phyloP scores from a whole-genome alignment of 2,888 invertebrate species.

The Caenorhabditis sp. region DNA sequence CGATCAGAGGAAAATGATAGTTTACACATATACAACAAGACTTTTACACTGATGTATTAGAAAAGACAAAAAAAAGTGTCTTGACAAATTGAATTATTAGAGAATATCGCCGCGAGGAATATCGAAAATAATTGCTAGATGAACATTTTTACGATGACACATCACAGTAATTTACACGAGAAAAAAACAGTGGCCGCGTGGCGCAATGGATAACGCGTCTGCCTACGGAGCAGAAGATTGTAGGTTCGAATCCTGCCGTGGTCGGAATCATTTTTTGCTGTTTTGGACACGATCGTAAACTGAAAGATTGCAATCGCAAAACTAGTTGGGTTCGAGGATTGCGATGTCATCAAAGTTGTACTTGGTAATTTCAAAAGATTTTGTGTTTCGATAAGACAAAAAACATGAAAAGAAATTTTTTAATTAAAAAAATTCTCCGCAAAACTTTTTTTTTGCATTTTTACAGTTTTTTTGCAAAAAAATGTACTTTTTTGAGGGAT shows the following conservation, averaged over 20 bases:
- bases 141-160: neutral
- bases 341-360: neutral
- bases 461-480: too few species aligned
- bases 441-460: neutral
- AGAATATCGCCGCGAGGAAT: neutral
- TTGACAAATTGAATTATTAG: neutral
- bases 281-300: neutral
- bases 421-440: neutral
- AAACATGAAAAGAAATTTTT: neutral
- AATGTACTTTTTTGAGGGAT: too few species aligned
- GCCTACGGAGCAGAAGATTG: slow-evolving; percentile 72
- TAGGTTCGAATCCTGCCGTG: slow-evolving; percentile 70
- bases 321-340: neutral
- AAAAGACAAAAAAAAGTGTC: neutral
- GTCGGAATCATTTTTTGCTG: slow-evolving; percentile 29
- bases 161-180: neutral
- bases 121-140: neutral
- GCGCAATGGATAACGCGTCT: slow-evolving; percentile 71
- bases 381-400: neutral
- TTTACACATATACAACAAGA: neutral
- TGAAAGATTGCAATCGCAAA: neutral
- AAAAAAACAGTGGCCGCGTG: slow-evolving; percentile 45
- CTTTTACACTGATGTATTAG: neutral
- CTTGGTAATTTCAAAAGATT: neutral
- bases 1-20: neutral